Evolutionary conservation across 2,113 vertebrate species (phyloP).

Genomic region (Anoplopoma fimbria): DNA sequence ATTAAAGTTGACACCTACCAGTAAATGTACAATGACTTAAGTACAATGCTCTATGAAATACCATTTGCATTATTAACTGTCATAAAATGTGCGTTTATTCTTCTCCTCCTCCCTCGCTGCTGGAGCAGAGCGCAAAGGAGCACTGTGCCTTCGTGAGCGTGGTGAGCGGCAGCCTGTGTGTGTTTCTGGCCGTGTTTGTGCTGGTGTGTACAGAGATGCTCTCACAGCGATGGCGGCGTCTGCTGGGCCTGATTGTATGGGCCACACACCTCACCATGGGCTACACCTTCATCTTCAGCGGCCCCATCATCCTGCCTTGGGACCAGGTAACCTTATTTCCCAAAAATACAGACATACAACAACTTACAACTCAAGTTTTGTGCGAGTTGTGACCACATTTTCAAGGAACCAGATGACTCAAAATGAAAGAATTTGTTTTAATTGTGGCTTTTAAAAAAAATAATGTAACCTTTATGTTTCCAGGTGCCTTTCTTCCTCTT

Average conservation of each 20-base stretch:
- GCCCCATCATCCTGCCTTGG: constrained; percentile 79
- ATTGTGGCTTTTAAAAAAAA: neutral
- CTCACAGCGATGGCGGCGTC: constrained; percentile 86
- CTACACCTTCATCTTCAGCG: constrained; percentile 87
- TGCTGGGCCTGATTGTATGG: constrained; percentile 88
- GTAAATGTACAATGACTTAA: neutral
- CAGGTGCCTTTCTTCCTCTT: constrained; percentile 98
- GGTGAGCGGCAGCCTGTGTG: constrained; percentile 84
- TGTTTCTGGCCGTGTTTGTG: constrained; percentile 88
- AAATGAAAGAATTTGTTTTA: neutral
- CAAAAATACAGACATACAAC: neutral
- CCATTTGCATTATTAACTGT: neutral
- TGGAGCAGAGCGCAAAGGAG: constrained; percentile 64
- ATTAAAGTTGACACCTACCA: neutral
- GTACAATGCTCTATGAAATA: neutral
- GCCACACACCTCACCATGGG: constrained; percentile 89
- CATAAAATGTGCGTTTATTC: constrained; percentile 42
- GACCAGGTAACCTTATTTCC: constrained; percentile 87
- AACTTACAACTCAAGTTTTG: neutral
- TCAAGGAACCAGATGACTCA: neutral
- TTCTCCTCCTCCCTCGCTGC: constrained; percentile 15
- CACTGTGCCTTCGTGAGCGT: constrained; percentile 85
- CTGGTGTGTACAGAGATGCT: constrained; percentile 89
- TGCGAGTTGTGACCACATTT: neutral
- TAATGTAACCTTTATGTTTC: constrained; percentile 18